Conservation (phyloP, 30 jellyfish, hydroid and myxozoan species). For the Nemopilema nomurai region DNA sequence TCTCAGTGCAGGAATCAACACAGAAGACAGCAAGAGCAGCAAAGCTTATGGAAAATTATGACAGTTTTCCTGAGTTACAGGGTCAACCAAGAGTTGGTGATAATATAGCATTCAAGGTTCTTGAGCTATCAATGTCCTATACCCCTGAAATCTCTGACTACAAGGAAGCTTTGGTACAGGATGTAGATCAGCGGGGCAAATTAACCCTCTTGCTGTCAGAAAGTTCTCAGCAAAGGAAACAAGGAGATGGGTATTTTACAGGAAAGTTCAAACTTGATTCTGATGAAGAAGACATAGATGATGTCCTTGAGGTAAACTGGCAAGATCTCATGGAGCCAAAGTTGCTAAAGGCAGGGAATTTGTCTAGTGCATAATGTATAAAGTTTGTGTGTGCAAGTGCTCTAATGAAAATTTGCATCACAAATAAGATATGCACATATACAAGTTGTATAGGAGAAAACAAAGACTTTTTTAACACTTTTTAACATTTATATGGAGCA, state of each 20-base stretch:
- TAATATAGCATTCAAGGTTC: constrained; percentile 39
- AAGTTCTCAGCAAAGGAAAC: constrained; percentile 6
- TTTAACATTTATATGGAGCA: too few species aligned
- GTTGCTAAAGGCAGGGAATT: background rate
- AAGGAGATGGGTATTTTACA: constrained; percentile 26
- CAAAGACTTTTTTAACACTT: too few species aligned
- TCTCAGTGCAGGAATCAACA: background rate
- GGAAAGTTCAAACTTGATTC: constrained; percentile 34
- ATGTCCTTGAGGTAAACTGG: constrained; percentile 26
- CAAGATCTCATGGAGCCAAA: constrained; percentile 13
- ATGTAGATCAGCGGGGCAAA: background rate
- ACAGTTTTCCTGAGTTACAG: constrained; percentile 12
- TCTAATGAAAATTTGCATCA: too few species aligned
- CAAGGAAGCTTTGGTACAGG: constrained; percentile 47
- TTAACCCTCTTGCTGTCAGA: constrained; percentile 22
- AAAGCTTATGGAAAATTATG: background rate
- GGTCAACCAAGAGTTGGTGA: constrained; percentile 64
- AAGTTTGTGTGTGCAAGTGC: too few species aligned
- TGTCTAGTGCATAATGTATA: too few species aligned
- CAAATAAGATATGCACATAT: too few species aligned
- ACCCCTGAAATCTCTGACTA: constrained; percentile 61
- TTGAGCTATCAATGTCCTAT: constrained; percentile 48
- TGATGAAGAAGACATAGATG: constrained; percentile 22
- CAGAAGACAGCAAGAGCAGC: background rate
- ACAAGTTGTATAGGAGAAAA: too few species aligned